Conservation (phyloP, 2,888 invertebrate genomes). For the Archips crataeganus region DNA sequence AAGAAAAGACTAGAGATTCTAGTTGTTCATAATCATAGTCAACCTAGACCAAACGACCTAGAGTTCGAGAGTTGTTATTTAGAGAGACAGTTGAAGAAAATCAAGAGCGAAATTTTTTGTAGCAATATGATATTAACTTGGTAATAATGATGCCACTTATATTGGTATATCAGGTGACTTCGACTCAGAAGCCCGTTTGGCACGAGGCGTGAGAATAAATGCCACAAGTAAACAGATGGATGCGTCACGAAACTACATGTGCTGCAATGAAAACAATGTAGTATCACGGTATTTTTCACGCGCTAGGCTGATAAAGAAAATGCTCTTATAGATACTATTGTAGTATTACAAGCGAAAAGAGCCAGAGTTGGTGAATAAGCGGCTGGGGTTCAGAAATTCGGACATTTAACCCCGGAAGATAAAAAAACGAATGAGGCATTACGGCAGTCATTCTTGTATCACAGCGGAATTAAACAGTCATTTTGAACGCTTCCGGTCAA, state of each 20-base stretch:
- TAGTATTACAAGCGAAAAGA: background rate
- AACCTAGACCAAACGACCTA: background rate
- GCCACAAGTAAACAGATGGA: background rate
- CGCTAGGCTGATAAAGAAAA: background rate
- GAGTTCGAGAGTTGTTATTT: background rate
- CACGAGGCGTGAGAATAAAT: conserved; percentile 6
- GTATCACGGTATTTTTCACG: background rate
- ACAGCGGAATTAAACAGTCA: too few relatives aligned
- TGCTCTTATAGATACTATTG: background rate
- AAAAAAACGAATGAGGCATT: too few relatives aligned
- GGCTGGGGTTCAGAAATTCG: too few relatives aligned
- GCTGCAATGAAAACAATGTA: conserved; percentile 12
- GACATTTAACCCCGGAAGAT: too few relatives aligned
- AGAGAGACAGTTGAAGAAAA: background rate
- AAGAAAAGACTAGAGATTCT: background rate
- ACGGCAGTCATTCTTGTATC: too few relatives aligned
- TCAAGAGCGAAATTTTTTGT: background rate
- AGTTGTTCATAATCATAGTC: background rate
- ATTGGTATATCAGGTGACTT: background rate
- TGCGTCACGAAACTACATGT: conserved; percentile 16
- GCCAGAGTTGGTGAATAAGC: background rate
- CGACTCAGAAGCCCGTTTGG: conserved; percentile 8
- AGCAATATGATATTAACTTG: background rate
- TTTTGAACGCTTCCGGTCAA: too few relatives aligned
- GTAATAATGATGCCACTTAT: background rate